These are phyloP conservation scores for Ammodytes marinus DNA, from an alignment of 2,113 vertebrate species.

Conservation along the genomic window DNA sequence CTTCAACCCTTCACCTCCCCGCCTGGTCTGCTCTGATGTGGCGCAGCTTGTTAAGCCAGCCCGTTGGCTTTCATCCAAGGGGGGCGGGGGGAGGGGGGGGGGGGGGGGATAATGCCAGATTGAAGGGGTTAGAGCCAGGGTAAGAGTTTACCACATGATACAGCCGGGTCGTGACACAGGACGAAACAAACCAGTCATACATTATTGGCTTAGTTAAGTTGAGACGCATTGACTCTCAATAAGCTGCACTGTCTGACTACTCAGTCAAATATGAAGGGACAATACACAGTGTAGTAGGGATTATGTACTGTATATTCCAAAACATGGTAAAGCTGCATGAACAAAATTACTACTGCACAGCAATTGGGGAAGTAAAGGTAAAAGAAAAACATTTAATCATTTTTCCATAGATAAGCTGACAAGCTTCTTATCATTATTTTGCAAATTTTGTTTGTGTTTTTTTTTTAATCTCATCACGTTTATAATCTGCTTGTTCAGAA, in stretches of 20 bases:
- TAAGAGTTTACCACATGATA: conserved; percentile 74
- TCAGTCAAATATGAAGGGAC: not conserved
- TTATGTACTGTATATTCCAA: not conserved
- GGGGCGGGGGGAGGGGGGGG: no score
- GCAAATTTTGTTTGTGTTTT: not conserved
- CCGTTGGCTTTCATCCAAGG: conserved; percentile 63
- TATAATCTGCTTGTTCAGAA: not conserved
- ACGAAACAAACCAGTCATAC: conserved; percentile 64
- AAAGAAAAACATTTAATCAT: not conserved
- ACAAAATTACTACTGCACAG: not conserved
- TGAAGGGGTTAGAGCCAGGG: conserved; percentile 67
- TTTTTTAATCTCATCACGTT: not conserved
- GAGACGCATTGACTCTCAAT: conserved; percentile 24
- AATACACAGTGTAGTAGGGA: not conserved
- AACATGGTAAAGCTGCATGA: not conserved
- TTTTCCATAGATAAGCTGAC: not conserved
- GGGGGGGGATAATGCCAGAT: conserved; percentile 62
- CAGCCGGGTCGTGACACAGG: conserved; percentile 59
- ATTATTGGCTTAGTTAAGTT: conserved; percentile 66
- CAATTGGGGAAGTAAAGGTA: no score
- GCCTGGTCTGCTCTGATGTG: conserved; percentile 55
- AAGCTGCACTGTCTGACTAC: not conserved
- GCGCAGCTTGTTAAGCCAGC: conserved; percentile 62
- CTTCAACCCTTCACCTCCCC: conserved; percentile 12
- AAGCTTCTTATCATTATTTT: not conserved